Conservation (phyloP, 2,113 vertebrate species). For the Alectura lathami region DNA sequence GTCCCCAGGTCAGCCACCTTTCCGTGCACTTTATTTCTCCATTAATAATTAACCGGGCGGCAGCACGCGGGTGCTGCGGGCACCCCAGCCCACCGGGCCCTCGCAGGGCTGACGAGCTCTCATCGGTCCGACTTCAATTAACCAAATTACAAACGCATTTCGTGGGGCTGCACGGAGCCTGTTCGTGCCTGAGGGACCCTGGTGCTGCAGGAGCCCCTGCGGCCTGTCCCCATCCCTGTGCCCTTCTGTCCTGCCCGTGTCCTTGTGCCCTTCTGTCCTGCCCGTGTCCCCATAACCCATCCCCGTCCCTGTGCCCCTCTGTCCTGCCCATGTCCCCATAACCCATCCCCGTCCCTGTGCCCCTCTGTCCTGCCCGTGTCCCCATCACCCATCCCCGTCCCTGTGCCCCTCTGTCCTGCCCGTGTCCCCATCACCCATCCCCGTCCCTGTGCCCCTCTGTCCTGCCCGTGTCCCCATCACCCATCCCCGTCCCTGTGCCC, state of each 20-base stretch:
- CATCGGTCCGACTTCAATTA: neutral
- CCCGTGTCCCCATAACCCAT: too few relatives aligned
- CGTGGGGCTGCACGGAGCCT: neutral
- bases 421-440: too few relatives aligned
- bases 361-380: too few relatives aligned
- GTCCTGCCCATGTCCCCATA: too few relatives aligned
- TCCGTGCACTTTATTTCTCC: neutral
- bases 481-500: too few relatives aligned
- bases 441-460: too few relatives aligned
- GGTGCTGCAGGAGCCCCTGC: accelerated
- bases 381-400: too few relatives aligned
- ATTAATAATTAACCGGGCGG: neutral
- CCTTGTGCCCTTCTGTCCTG: too few relatives aligned
- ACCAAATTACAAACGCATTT: neutral
- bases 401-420: too few relatives aligned
- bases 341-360: too few relatives aligned
- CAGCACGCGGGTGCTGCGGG: neutral
- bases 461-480: too few relatives aligned
- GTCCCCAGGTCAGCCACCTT: neutral
- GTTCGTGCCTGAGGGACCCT: neutral
- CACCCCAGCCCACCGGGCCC: neutral
- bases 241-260: neutral
- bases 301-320: too few relatives aligned
- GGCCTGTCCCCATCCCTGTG: accelerated
- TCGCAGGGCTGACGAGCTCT: accelerated